Evolutionary conservation across 2,797 vertebrate genomes (phyloP).

Genomic region (Avahi laniger): DNA sequence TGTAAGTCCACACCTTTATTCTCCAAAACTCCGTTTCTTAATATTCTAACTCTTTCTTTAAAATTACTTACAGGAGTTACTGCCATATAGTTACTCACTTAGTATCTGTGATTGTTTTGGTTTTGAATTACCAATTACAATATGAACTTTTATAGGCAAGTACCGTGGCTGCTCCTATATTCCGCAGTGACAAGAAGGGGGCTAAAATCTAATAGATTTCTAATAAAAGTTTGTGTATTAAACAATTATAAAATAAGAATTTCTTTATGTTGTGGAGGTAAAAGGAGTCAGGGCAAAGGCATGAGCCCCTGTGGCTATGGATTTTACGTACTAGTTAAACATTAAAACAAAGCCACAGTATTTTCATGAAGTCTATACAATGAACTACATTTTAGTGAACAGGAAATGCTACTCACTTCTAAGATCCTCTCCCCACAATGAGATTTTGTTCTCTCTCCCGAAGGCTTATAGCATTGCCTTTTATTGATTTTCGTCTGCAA

Average conservation of each 20-base stretch:
- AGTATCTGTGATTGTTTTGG: not conserved
- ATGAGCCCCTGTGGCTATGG: not conserved
- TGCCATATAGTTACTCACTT: not conserved
- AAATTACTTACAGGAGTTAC: not conserved
- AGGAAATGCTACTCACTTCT: slow-evolving; percentile 44
- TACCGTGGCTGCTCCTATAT: not conserved
- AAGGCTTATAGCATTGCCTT: slow-evolving; percentile 56
- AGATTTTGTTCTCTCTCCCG: slow-evolving; percentile 43
- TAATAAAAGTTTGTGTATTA: not conserved
- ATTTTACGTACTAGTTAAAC: slow-evolving; percentile 52
- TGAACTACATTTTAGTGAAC: slow-evolving; percentile 22
- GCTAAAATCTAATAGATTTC: not conserved
- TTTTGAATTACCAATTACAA: not conserved
- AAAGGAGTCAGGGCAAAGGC: not conserved
- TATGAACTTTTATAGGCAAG: not conserved
- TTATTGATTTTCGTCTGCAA: slow-evolving; percentile 69
- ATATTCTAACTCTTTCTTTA: not conserved
- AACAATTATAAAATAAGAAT: not conserved
- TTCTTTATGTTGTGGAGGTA: not conserved
- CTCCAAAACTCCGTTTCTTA: not conserved
- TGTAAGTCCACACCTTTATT: not conserved
- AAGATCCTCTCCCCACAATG: slow-evolving; percentile 34
- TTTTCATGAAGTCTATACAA: not conserved
- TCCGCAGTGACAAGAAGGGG: not conserved
- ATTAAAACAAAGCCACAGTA: not conserved